Percentiles rank a stretch among this genome's conserved stretches.
Evolutionary conservation across 2,888 invertebrate genomes (phyloP).

Genomic region (Polia nebulosa): DNA sequence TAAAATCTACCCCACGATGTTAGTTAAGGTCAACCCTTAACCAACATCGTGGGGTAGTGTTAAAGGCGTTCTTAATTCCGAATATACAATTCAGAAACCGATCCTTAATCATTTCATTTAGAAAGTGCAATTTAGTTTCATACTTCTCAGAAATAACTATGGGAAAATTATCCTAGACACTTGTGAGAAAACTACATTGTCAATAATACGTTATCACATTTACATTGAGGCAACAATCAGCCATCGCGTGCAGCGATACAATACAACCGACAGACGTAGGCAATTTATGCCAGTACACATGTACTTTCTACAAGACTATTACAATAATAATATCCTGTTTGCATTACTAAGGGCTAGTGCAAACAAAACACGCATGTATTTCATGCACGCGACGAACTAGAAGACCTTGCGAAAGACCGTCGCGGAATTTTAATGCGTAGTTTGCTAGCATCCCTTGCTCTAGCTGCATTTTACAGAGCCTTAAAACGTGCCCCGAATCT

Average conservation of each 20-base stretch:
- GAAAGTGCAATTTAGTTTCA: background rate
- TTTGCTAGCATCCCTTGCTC: background rate
- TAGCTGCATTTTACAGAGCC: conserved; percentile 15
- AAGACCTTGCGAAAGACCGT: background rate
- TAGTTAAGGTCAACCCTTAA: too few relatives aligned
- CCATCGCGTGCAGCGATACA: conserved; percentile 52
- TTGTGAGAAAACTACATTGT: conserved; percentile 6
- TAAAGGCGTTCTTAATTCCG: too few relatives aligned
- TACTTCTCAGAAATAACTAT: background rate
- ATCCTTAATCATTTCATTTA: too few relatives aligned
- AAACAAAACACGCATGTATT: background rate
- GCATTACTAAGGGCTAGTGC: conserved; percentile 10
- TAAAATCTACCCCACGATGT: too few relatives aligned
- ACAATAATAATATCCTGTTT: conserved; percentile 55
- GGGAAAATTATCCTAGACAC: background rate
- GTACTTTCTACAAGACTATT: conserved; percentile 51
- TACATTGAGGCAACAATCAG: conserved; percentile 20
- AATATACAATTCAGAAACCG: too few relatives aligned
- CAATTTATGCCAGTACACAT: conserved; percentile 41
- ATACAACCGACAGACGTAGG: conserved; percentile 39
- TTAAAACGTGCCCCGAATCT: conserved; percentile 20
- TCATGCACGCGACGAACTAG: conserved; percentile 15
- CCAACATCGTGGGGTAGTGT: too few relatives aligned
- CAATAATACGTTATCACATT: conserved; percentile 14
- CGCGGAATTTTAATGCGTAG: conserved; percentile 12